Evolutionary conservation across 2,888 invertebrate genomes (phyloP), one percentile per base, ranked within the genome.

Genomic region (Morpho helenor): DNA sequence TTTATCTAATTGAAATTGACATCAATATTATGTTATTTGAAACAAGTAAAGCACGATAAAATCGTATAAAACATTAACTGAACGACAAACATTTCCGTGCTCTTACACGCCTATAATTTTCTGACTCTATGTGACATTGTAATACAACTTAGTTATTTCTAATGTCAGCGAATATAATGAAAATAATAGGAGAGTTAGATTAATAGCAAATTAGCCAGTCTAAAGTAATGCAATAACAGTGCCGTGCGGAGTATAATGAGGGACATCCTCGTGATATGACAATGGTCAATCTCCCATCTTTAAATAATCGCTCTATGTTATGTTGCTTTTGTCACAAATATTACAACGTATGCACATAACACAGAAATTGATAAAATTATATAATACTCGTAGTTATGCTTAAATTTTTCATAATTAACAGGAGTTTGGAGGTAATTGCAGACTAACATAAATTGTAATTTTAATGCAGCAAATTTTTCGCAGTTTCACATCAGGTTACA

Each of bases 151-250:
- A 72, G 77, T 79, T 81, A 79, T 80, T 82, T 80, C 80, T 80
- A 80, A 75, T 73, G 84, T 83, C 80, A 85, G 79, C 79, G 70
- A 74, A 85, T 76, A 82, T 89, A 87, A 89, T 89, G 85, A 83
- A 82, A 84, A 89, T 89, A 89, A 89, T 89, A 69, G 84, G 75
- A 69, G 82, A 69, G 82, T 75, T 71, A 86, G 87, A 89, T 80
- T 90, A 88, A 87, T 86, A 84, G 77, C 75, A 84, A 86, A 89
- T 89, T 87, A 89, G 84, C 77, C 75, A 85, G 82, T 82, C 79
- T 80, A 80, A 80, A 82, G 81, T 86, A 87, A 87, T 85, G 81
- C 80, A 81, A 82, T 87, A 82, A 86, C 83, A 73, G 75, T 72
- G 72, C 72, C 68, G 69, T 77, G 80, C 65, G 56, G 62, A 52